These are phyloP conservation scores for Pandemis corylana DNA, from an alignment of 2,888 invertebrate species.

Conservation along the genomic window DNA sequence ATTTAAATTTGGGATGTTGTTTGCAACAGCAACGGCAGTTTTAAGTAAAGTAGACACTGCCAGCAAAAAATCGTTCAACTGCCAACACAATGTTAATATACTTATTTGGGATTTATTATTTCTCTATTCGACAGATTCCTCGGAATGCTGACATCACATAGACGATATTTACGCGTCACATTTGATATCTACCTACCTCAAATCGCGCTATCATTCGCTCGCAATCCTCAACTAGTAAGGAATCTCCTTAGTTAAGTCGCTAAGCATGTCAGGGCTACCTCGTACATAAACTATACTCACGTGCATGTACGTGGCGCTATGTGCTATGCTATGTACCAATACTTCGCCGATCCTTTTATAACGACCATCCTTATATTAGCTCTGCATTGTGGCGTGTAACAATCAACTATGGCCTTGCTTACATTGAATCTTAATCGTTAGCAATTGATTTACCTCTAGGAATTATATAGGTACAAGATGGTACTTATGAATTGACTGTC, in stretches of 20 bases:
- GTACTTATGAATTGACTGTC: not conserved
- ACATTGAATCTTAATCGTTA: conserved; percentile 41
- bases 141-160: not conserved
- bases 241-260: conserved; percentile 68
- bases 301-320: conserved; percentile 66
- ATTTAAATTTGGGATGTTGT: no score
- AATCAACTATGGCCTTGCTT: conserved; percentile 40
- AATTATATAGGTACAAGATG: conserved; percentile 3
- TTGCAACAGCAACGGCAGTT: no score
- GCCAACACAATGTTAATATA: not conserved
- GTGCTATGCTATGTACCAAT: conserved; percentile 56
- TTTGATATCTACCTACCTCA: conserved; percentile 1
- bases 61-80: no score
- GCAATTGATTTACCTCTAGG: conserved; percentile 39
- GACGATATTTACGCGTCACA: conserved; percentile 10
- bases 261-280: conserved; percentile 80
- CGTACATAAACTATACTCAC: conserved; percentile 55
- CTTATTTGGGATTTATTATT: no score
- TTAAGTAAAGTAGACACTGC: no score
- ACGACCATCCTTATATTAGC: conserved; percentile 35
- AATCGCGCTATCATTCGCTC: conserved; percentile 33
- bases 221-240: conserved; percentile 59
- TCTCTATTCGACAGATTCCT: not conserved
- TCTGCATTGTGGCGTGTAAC: conserved; percentile 38
- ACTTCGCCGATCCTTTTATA: conserved; percentile 44